Conservation (phyloP, 2,113 vertebrate species). For the Zapornia atra region DNA sequence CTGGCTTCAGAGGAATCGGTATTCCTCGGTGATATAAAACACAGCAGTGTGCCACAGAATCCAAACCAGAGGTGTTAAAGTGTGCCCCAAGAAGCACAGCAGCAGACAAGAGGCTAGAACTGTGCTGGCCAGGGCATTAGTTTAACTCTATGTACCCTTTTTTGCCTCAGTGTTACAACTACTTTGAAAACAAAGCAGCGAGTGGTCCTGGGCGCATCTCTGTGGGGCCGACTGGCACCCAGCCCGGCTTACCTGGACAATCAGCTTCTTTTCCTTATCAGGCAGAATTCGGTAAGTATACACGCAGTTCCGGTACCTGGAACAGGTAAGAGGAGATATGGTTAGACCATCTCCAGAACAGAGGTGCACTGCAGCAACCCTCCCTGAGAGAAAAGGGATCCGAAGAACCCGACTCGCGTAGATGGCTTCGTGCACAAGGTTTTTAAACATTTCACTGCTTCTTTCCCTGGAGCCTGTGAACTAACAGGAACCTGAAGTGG, state of each 20-base stretch:
- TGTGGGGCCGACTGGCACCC: fast-evolving
- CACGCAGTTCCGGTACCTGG: constrained; percentile 91
- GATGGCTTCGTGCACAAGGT: neutral
- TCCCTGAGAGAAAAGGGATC: neutral
- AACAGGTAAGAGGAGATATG: constrained; percentile 46
- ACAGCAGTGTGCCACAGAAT: neutral
- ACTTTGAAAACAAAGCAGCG: neutral
- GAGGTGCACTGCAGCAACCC: neutral
- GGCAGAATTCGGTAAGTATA: constrained; percentile 97
- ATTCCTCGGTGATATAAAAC: neutral
- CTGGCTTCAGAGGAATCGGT: neutral
- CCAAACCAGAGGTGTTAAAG: neutral
- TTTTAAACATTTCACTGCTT: neutral
- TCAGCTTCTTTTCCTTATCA: constrained; percentile 90
- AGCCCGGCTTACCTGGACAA: constrained; percentile 87
- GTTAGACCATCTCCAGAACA: neutral
- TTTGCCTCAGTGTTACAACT: neutral
- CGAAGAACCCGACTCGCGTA: neutral
- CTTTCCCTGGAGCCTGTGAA: neutral
- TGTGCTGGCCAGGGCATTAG: neutral
- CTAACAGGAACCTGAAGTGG: neutral
- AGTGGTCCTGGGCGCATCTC: neutral
- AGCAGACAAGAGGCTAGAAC: neutral
- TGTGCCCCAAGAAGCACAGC: fast-evolving
- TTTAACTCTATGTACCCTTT: neutral